Conservation (phyloP, 1,140 invertebrate species). For the Nasonia vitripennis region DNA sequence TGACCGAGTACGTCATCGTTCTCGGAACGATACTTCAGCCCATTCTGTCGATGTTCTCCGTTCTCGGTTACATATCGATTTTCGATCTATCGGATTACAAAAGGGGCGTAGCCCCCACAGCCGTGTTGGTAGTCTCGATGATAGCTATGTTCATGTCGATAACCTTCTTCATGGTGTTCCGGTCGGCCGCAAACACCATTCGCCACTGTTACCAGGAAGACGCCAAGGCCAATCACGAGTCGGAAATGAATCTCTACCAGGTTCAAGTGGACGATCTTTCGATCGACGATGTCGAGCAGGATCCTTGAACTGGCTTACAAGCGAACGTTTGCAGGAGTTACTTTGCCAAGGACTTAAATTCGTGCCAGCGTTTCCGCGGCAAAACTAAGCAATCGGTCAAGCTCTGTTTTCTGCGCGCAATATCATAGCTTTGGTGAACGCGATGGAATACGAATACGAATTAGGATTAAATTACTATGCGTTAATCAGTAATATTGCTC, state of each 20-base stretch:
- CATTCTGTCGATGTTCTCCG: background rate
- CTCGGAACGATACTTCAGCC: background rate
- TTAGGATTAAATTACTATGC: too few species aligned
- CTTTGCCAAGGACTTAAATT: background rate
- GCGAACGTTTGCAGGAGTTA: background rate
- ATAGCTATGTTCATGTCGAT: constrained; percentile 7
- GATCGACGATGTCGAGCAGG: background rate
- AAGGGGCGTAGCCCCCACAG: background rate
- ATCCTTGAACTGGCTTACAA: background rate
- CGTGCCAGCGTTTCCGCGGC: too few species aligned
- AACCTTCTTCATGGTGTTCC: constrained; percentile 19
- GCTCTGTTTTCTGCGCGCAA: background rate
- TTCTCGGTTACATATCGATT: background rate
- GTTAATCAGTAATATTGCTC: too few species aligned
- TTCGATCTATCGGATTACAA: background rate
- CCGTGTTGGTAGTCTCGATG: background rate
- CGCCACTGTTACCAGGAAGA: constrained; percentile 16
- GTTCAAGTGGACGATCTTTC: constrained; percentile 16
- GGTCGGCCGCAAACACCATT: constrained; percentile 13
- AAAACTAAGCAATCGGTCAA: background rate
- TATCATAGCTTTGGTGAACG: too few species aligned
- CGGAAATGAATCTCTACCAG: constrained; percentile 37
- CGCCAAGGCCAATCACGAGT: constrained; percentile 21
- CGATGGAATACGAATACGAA: too few species aligned
- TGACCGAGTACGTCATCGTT: constrained; percentile 13